Evolutionary conservation across 1,140 invertebrate species (phyloP), one percentile per base, ranked within the genome.

Genomic region (Hetaerina americana): DNA sequence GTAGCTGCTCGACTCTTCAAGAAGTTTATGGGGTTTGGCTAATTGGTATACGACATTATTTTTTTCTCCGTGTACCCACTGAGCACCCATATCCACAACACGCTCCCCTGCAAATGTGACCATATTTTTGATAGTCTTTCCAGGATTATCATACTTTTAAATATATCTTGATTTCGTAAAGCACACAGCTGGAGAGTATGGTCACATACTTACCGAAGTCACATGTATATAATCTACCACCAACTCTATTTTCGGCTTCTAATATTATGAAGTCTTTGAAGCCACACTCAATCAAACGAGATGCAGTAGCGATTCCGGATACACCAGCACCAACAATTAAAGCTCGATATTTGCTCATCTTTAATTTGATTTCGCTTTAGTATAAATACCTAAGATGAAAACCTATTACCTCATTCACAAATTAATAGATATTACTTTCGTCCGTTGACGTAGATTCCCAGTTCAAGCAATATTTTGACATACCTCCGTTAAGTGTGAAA

Each of bases 31-130:
- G 31, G 85, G 81, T 69, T 86, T 85, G 0, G 87, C 88, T 31
- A 88, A 75, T 70, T 89, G 79, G 77, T 85, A 92, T 0, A 91
- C 87, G 12, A 84, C 77, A 80, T 94, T 83, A 22, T 73, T 84
- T 73, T 87, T 81, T 78, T 93, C 86, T 18, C 93, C 93, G 76
- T 95, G 93, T 75, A 93, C 80, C 87, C 90, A 92, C 78, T 94
- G 90, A 25, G 91, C 93, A 5, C 94, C 93, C 18, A 95, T 73
- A 79, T 96, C 94, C 6, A 94, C 80, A 25, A 84, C 79, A 73
- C 83, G 83, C 5, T 86, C 84, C 1, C 80, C 77, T 71, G 81
- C 78, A 73, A 83, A 79, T 18, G 75, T 71, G n/a, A n/a, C n/a
- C n/a, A n/a, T n/a, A n/a, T n/a, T n/a, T n/a, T n/a, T n/a, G n/a